Evolutionary conservation across 2,113 vertebrate genomes (phyloP), one percentile per base, ranked within the genome.

Genomic region (Tauraco erythrolophus): DNA sequence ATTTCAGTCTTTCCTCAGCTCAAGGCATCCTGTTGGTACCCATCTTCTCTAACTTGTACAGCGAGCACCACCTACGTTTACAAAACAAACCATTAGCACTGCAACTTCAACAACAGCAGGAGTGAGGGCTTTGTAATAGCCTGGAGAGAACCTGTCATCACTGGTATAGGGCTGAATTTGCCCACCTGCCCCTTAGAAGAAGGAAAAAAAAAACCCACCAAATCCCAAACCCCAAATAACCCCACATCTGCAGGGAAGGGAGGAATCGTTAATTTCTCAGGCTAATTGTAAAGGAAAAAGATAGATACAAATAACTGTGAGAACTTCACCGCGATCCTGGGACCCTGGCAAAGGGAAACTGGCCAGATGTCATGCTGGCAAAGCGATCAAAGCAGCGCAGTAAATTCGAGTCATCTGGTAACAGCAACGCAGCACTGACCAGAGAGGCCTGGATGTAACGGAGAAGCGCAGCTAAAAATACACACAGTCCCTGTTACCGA

Each of bases 291-390:
- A 78, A 96, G 14, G 27, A 41, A 60, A 89, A 84, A 66, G 33
- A 82, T 35, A 91, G 92, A 82, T 24, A 51, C 10, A 51, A 90
- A 31, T 24, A 86, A 86, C 71, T 91, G 76, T 95, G 89, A 92
- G 94, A 96, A 91, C 66, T 68, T 60, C 39, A 51, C 33, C 60
- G 51, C 0, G 3, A 83, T 39, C 30, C 57, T 53, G 78, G 78
- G 48, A 94, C 75, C 14, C n/a, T 88, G 82, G 88, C 85, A 88
- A 69, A 92, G 75, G 53, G 61, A 88, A 92, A 68, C 5, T 1
- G 37, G 75, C 57, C 95, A 96, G 85, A 94, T 85, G 82, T 80
- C 74, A 46, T 0, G 6, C 66, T 97, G 92, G 94, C 91, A 95
- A 92, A 94, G 57, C 0, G 3, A 95, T 97, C 92, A 90, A 96